phyloP scores from a whole-genome alignment of 2,113 vertebrate genomes.

The Bucco capensis region DNA sequence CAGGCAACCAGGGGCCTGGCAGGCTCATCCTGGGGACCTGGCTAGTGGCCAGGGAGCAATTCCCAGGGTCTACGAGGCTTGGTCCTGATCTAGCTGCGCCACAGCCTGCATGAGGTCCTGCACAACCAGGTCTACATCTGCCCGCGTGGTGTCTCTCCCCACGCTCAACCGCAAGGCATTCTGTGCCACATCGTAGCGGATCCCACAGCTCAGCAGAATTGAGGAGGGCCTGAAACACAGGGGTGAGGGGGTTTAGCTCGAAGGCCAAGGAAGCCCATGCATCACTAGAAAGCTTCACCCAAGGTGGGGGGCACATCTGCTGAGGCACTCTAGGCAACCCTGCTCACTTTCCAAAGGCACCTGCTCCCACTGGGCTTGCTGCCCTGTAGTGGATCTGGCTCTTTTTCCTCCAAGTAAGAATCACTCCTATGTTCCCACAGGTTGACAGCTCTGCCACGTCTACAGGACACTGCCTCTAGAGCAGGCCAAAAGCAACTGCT shows the following conservation, averaged over 20 bases:
- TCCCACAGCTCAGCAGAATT: constrained; percentile 86
- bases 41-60: accelerated
- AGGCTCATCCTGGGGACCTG: not conserved
- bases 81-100: constrained; percentile 67
- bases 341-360: not conserved
- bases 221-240: constrained; percentile 81
- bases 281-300: not conserved
- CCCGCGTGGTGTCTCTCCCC: constrained; percentile 79
- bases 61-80: not conserved
- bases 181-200: constrained; percentile 77
- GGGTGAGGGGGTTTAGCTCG: accelerated
- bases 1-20: not conserved
- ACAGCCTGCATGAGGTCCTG: constrained; percentile 85
- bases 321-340: not conserved
- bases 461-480: not conserved
- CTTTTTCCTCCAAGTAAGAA: not conserved
- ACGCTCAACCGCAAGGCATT: constrained; percentile 90
- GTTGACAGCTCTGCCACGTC: not conserved
- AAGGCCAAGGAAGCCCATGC: not conserved
- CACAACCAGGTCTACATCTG: constrained; percentile 84
- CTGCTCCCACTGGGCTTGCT: not conserved
- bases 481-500: not conserved
- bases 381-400: not conserved
- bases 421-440: accelerated
- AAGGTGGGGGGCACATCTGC: not conserved